Conservation (phyloP, 2,797 vertebrate genomes). For the Merluccius polli region DNA sequence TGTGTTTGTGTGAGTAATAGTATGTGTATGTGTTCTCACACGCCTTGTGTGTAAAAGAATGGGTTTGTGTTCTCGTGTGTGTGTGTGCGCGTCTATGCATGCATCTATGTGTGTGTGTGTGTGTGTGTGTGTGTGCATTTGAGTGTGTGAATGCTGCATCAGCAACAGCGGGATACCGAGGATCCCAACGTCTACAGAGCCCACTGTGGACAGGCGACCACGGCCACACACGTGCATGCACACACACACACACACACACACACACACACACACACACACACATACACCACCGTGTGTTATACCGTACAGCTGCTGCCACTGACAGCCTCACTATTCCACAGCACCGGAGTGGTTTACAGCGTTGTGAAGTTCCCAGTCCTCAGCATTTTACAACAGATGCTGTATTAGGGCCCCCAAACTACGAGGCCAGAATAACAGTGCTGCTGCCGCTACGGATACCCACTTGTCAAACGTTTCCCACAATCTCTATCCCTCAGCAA, state of each 20-base stretch:
- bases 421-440: neutral
- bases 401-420: neutral
- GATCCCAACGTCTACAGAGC: neutral
- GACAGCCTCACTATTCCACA: neutral
- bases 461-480: too few species aligned
- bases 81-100: neutral
- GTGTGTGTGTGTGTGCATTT: too few species aligned
- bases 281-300: neutral
- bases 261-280: too few species aligned
- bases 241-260: too few species aligned
- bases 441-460: neutral
- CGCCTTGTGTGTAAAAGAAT: neutral
- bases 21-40: neutral
- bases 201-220: slow-evolving; percentile 12
- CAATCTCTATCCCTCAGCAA: neutral
- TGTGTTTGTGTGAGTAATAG: neutral
- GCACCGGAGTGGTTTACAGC: neutral
- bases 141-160: neutral
- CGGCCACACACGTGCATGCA: neutral
- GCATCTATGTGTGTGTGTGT: neutral
- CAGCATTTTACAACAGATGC: neutral
- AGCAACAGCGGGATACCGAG: too few species aligned
- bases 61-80: neutral
- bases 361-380: neutral
- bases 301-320: neutral